These are phyloP conservation scores for Salvelinus namaycush DNA, from an alignment of 2,113 vertebrate genomes.

Conservation along the genomic window DNA sequence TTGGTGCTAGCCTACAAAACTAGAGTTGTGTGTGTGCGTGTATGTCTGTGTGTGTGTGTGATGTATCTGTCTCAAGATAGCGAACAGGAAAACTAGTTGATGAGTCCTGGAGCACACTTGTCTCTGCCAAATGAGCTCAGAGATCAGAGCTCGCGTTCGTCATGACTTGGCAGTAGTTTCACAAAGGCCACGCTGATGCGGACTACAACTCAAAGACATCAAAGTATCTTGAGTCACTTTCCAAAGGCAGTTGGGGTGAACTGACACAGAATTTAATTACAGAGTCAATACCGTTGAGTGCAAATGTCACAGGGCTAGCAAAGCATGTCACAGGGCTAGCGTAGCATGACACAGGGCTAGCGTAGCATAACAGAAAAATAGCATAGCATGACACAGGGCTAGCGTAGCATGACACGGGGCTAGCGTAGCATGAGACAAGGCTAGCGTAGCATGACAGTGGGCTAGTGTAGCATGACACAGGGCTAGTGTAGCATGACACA, in stretches of 20 bases:
- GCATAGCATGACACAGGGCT: too few relatives aligned
- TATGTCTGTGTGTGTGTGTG: background rate
- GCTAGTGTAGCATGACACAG: too few relatives aligned
- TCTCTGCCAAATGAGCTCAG: constrained; percentile 35
- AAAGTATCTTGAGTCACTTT: background rate
- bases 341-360: too few relatives aligned
- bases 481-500: too few relatives aligned
- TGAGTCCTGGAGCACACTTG: constrained; percentile 15
- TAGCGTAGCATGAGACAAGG: too few relatives aligned
- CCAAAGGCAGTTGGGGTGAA: background rate
- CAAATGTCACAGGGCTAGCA: background rate
- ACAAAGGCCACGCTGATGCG: constrained; percentile 13
- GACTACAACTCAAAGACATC: background rate
- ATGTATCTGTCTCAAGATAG: background rate
- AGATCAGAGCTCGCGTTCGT: constrained; percentile 13
- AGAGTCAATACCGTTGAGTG: background rate
- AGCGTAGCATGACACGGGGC: too few relatives aligned
- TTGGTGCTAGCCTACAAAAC: too few relatives aligned
- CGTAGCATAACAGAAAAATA: too few relatives aligned
- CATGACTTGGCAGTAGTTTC: constrained; percentile 30
- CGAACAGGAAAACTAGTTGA: background rate
- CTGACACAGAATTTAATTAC: background rate
- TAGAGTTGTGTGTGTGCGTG: background rate
- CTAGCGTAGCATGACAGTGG: too few relatives aligned
- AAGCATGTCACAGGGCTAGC: background rate